A percentile compares a stretch with the other conserved stretches of the same genome.
Evolutionary conservation across 2,888 invertebrate genomes (phyloP).

Genomic region (Urechis unicinctus): DNA sequence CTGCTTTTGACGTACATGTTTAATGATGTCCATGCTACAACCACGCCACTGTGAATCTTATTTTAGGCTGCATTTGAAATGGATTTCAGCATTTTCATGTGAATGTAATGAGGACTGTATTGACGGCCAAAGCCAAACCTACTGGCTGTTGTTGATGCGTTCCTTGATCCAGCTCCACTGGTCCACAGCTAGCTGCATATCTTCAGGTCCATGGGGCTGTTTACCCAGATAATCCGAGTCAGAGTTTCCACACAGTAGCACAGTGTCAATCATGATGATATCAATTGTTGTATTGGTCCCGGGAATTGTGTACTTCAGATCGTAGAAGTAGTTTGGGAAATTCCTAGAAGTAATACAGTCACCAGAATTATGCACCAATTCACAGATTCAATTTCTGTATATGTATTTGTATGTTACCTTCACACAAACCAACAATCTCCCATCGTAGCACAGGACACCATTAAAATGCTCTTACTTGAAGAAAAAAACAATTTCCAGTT

Average conservation of each 20-base stretch:
- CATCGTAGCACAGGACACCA: too few relatives aligned
- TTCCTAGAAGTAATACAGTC: constrained; percentile 40
- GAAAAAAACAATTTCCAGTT: too few relatives aligned
- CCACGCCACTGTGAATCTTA: too few relatives aligned
- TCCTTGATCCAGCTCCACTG: constrained; percentile 51
- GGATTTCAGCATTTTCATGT: too few relatives aligned
- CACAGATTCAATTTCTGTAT: too few relatives aligned
- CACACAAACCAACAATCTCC: too few relatives aligned
- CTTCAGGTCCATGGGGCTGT: constrained; percentile 31
- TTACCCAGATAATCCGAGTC: constrained; percentile 27
- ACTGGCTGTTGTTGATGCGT: constrained; percentile 39
- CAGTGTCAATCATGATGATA: constrained; percentile 54
- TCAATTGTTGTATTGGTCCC: constrained; percentile 38
- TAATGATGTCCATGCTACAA: too few relatives aligned
- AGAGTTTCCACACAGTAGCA: constrained; percentile 52
- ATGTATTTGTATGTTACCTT: too few relatives aligned
- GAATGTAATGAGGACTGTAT: too few relatives aligned
- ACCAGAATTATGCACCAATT: background rate
- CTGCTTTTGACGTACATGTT: too few relatives aligned
- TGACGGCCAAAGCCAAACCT: constrained; percentile 11
- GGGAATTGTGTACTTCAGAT: constrained; percentile 35
- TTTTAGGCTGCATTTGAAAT: too few relatives aligned
- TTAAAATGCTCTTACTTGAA: too few relatives aligned
- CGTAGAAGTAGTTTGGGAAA: constrained; percentile 52
- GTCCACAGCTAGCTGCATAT: constrained; percentile 31